Evolutionary conservation across 2,113 vertebrate species (phyloP).

Genomic region (Arenaria interpres): DNA sequence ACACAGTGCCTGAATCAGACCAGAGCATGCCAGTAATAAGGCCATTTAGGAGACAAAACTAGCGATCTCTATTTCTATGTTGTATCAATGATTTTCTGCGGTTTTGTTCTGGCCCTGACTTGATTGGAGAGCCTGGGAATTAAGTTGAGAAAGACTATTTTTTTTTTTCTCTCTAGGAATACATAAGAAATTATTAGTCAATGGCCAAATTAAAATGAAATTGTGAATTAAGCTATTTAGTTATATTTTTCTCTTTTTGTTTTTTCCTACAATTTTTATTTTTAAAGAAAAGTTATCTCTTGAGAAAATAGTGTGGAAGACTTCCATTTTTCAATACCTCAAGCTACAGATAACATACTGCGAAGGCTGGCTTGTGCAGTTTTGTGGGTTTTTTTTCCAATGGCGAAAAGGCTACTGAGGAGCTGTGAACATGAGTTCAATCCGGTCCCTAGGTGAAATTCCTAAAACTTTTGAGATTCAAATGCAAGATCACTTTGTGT

Average conservation of each 20-base stretch:
- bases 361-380: neutral
- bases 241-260: rapidly evolving
- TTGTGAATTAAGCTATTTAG: neutral
- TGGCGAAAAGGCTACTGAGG: neutral
- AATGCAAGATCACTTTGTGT: neutral
- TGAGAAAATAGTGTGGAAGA: neutral
- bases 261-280: neutral
- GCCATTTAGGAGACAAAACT: neutral
- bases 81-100: neutral
- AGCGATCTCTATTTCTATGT: neutral
- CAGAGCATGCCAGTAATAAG: neutral
- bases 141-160: neutral
- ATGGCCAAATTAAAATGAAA: neutral
- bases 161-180: neutral
- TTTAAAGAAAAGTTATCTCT: neutral
- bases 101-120: neutral
- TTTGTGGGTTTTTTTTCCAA: neutral
- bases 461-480: neutral
- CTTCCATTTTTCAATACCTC: neutral
- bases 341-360: neutral
- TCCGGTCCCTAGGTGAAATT: neutral
- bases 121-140: neutral
- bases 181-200: neutral
- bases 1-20: rapidly evolving
- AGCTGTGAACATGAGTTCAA: neutral